phyloP scores from a whole-genome alignment of 2,888 invertebrate genomes.

The Anoncus sp. region DNA sequence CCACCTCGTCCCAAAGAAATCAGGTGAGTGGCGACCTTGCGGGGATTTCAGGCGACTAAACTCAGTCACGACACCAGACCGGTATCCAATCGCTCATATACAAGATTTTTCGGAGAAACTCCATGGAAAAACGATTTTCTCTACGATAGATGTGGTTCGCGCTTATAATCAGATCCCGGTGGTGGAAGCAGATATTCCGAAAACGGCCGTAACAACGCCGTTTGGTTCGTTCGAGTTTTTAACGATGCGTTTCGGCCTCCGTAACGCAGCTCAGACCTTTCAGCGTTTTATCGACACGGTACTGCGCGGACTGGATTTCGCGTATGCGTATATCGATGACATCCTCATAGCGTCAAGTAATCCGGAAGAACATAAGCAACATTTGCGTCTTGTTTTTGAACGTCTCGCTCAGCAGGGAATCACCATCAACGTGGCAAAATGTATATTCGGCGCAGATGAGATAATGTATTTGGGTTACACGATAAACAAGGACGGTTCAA shows the following conservation, averaged over 20 bases:
- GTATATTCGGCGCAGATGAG: not conserved
- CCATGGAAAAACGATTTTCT: constrained; percentile 12
- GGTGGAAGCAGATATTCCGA: not conserved
- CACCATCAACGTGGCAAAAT: not conserved
- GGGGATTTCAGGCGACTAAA: too few species aligned
- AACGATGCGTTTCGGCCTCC: too few species aligned
- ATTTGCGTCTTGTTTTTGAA: not conserved
- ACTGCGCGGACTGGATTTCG: not conserved
- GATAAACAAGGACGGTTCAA: not conserved
- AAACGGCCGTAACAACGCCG: constrained; percentile 38
- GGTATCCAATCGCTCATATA: too few species aligned
- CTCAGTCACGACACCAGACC: too few species aligned
- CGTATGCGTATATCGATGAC: not conserved
- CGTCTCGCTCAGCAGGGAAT: not conserved
- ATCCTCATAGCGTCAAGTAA: not conserved
- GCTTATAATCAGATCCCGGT: constrained; percentile 62
- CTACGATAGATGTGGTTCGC: constrained; percentile 47
- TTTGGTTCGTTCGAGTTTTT: too few species aligned
- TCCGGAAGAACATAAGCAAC: not conserved
- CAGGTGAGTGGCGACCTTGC: too few species aligned
- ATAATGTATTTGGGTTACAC: not conserved
- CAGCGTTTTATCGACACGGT: not conserved
- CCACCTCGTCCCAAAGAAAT: too few species aligned
- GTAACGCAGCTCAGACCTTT: not conserved
- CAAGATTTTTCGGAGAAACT: too few species aligned